Base-by-base conservation (phyloP, 35 echinoderm and acorn worm species). In the Eucidaris tribuloides region DNA sequence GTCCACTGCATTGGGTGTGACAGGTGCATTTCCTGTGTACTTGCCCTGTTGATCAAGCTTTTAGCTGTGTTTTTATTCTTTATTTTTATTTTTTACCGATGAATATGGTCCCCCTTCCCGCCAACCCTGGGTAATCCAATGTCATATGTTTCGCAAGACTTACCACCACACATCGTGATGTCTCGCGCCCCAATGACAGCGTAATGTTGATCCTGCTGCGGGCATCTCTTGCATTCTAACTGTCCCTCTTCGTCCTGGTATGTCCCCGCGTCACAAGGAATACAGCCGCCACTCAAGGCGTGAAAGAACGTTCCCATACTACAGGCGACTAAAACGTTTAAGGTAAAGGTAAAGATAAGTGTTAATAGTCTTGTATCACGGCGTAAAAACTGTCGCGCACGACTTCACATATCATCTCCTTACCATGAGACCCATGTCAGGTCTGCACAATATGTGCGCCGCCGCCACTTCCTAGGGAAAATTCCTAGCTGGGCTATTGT, bases 261-360 rank as follows among this genome's bases (percentile, higher is more conserved):
- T 2, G 81, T 79, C 0, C 90, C 85, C 14, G 77, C 77, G n/a
- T 81, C 85, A 55, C 94, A 97, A 9, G 58, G 89, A 4, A 81
- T 33, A 40, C 94, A 97, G 15, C 58, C 68, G 50, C 64, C 76
- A 25, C 24, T 43, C 15, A 42, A 43, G 2, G 82, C 71, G 3
- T 97, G 82, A 45, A 89, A 78, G 58, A 78, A 92, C 0, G 94
- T 97, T 15, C 94, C 94, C 3, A 97, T 65, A 62, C 94, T 97
- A 42, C 94, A 97, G 0, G 89, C 94, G 30, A 97, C 94, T 97
- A n/a, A n/a, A n/a, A n/a, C n/a, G n/a, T n/a, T n/a, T n/a, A n/a
- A n/a, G n/a, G n/a, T n/a, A n/a, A n/a, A n/a, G n/a, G n/a, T n/a
- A n/a, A n/a, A n/a, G n/a, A n/a, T n/a, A n/a, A n/a, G n/a, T n/a